phyloP scores from a whole-genome alignment of 1,140 invertebrate species.

The Eurosta solidaginis region DNA sequence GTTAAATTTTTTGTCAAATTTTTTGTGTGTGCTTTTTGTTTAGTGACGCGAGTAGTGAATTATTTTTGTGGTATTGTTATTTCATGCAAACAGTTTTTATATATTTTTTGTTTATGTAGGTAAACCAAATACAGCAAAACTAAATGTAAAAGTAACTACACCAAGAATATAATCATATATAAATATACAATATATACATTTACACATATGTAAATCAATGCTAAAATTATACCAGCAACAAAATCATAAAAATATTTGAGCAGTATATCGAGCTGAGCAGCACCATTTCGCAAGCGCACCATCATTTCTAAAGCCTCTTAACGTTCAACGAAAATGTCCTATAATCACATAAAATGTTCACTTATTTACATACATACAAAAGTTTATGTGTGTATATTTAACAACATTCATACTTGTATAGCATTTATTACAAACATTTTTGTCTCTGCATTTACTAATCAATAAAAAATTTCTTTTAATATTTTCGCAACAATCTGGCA shows the following conservation, averaged over 20 bases:
- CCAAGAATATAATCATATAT: too few relatives aligned
- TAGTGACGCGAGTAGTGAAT: too few relatives aligned
- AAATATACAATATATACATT: too few relatives aligned
- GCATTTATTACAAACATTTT: neutral
- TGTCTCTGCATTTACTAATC: neutral
- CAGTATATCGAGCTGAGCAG: constrained; percentile 17
- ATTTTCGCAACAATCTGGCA: neutral
- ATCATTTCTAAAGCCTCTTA: neutral
- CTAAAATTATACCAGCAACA: neutral
- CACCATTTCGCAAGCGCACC: constrained; percentile 22
- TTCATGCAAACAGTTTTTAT: too few relatives aligned
- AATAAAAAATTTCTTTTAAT: neutral
- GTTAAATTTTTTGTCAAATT: too few relatives aligned
- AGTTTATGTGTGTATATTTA: neutral
- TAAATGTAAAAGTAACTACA: too few relatives aligned
- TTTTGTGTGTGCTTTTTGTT: too few relatives aligned
- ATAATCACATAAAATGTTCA: neutral
- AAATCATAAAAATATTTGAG: neutral
- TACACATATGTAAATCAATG: too few relatives aligned
- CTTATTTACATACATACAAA: neutral
- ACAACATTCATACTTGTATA: neutral
- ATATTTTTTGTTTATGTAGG: too few relatives aligned
- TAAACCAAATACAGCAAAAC: too few relatives aligned
- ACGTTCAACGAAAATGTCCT: neutral
- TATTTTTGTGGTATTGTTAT: too few relatives aligned